Evolutionary conservation across 2,797 vertebrate genomes (phyloP), one percentile per base, ranked within the genome.

Genomic region (Alosa sapidissima): DNA sequence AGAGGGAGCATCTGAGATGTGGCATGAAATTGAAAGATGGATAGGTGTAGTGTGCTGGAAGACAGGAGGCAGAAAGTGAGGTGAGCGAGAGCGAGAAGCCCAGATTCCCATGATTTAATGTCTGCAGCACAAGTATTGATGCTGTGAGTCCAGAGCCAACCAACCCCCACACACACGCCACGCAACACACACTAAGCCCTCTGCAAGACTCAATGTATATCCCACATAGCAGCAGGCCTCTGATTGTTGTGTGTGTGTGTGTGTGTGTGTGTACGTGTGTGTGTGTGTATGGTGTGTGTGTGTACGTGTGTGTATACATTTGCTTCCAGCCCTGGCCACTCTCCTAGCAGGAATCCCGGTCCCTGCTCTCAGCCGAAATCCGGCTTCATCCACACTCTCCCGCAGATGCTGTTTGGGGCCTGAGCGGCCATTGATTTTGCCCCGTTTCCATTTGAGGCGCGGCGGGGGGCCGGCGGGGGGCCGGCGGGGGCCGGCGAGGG

Each of bases 361-460:
- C 62, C 62, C 62, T 65, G 62, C 62, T 65, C 62, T 65, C 62
- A 33, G 24, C 7, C 24, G 7, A 65, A 65, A 65, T 65, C 62
- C 62, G 24, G n/a, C 60, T 28, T 65, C 8, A 13, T 33, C 62
- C 62, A 24, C 9, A 11, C 62, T 28, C 60, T 65, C 24, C 24
- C 9, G 28, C 24, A 65, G 62, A 11, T 24, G 7, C 8, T 1
- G 24, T 11, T 10, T 24, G 2, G 24, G 24, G 24, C 62, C 62
- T 2, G 9, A 33, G 62, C 24, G 87, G 86, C 62, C 93, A 95
- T 95, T 96, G 94, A 95, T 95, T 94, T 94, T 88, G 88, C 93
- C 91, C 94, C 91, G 92, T 86, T 95, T 93, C 93, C 92, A 95
- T 95, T 94, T 93, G 90, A 89, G 85, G n/a, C 58, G 82, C 84